Evolutionary conservation across 2,888 invertebrate genomes (phyloP), one percentile per base, ranked within the genome.

Genomic region (Acanthosoma haemorrhoidale): DNA sequence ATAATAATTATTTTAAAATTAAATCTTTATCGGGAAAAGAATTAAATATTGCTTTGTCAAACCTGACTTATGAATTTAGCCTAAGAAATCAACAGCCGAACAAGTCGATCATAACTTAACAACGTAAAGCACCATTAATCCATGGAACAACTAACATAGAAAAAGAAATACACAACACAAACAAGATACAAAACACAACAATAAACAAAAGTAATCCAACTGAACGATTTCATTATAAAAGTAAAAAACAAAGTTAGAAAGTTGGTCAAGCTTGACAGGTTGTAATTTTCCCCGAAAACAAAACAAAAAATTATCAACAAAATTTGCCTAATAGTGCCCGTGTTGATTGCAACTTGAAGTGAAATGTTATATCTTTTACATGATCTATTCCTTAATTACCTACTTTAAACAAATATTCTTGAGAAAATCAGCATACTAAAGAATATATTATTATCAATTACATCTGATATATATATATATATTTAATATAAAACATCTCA

Each of bases 401-500:
- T 67, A 67, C 67, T 41, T 67, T 41, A 57, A 57, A 38, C 38
- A 67, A 57, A 32, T 51, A n/a, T 32, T 31, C 60, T 34, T 51
- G 15, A 32, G 43, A 57, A 67, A 67, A 67, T 67, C 57, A 67
- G 67, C 67, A 39, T 64, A 64, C 64, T 67, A 67, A 67, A 67
- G 67, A 57, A 67, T 67, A 67, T 67, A 67, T 29, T 67, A 67
- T 67, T 67, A 57, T 57, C 51, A 67, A 57, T 57, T 67, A 67
- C 31, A 67, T 67, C 51, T 68, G 51, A 68, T 68, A 68, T 68
- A 64, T 32, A n/a, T n/a, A n/a, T n/a, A 61, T 38, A 59, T 59
- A 68, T 59, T 68, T 59, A 41, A 68, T 59, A 59, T 59, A 68
- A 59, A 68, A 68, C 59, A 68, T 68, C 58, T 68, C 59, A 31